These are phyloP conservation scores for Subanguina moxae DNA, from an alignment of 1,140 invertebrate genomes.

Conservation along the genomic window DNA sequence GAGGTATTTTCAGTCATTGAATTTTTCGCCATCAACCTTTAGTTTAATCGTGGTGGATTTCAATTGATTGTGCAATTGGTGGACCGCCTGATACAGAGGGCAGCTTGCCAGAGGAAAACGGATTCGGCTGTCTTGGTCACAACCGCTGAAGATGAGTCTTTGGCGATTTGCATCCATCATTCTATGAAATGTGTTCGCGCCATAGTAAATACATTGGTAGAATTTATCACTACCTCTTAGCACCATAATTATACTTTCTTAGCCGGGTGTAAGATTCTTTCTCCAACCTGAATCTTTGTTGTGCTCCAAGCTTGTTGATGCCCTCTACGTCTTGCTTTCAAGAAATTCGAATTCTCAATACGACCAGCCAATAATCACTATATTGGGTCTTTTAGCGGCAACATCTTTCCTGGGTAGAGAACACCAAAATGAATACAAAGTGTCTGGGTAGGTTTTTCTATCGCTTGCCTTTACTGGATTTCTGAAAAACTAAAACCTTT, in stretches of 20 bases:
- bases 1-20: too few species aligned
- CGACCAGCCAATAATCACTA: constrained; percentile 21
- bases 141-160: constrained; percentile 20
- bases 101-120: background rate
- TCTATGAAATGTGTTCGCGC: constrained; percentile 16
- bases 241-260: background rate
- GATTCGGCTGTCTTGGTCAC: background rate
- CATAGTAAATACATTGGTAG: constrained; percentile 27
- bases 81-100: constrained; percentile 13
- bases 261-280: constrained; percentile 32
- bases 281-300: constrained; percentile 19
- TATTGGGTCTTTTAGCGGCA: constrained; percentile 17
- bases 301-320: constrained; percentile 30
- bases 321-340: constrained; percentile 14
- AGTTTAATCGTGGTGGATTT: constrained; percentile 32
- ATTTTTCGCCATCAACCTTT: background rate
- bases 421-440: constrained; percentile 13
- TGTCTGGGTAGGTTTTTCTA: background rate
- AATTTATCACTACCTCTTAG: background rate
- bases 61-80: constrained; percentile 24
- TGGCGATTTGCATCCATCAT: constrained; percentile 21
- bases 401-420: constrained; percentile 30
- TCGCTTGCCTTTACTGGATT: too few species aligned
- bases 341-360: constrained; percentile 14
- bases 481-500: background rate